Evolutionary conservation across 2,113 vertebrate genomes (phyloP).

Genomic region (Junco hyemalis): DNA sequence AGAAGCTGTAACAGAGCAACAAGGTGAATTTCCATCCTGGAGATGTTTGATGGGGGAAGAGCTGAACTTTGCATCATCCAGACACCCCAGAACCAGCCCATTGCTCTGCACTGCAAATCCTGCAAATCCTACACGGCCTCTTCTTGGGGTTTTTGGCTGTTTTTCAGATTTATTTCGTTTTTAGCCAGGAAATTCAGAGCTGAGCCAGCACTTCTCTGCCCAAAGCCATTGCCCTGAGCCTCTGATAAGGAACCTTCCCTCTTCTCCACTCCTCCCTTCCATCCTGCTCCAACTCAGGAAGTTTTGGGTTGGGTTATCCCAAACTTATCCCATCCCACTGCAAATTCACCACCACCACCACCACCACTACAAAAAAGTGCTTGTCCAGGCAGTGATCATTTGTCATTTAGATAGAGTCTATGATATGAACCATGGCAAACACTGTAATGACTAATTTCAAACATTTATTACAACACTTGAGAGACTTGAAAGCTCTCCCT

Average conservation of each 20-base stretch:
- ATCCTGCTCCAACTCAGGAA: not conserved
- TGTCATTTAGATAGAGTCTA: slow-evolving; percentile 68
- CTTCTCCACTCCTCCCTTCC: not conserved
- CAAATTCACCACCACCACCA: not conserved
- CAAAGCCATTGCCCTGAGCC: not conserved
- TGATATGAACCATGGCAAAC: slow-evolving; percentile 74
- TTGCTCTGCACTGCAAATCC: not conserved
- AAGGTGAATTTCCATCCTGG: not conserved
- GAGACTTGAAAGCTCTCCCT: slow-evolving; percentile 77
- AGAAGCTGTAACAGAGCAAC: not conserved
- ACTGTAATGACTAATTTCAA: slow-evolving; percentile 80
- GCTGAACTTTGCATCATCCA: not conserved
- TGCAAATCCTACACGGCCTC: fast-evolving
- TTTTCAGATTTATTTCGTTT: slow-evolving; percentile 9
- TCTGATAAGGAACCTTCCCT: not conserved
- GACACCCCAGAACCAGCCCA: fast-evolving
- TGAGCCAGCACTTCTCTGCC: slow-evolving; percentile 10
- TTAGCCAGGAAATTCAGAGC: not conserved
- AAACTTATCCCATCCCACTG: not conserved
- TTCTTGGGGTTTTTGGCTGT: not conserved
- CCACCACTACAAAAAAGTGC: not conserved
- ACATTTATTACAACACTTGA: slow-evolving; percentile 81
- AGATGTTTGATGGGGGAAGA: not conserved
- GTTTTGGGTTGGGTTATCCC: not conserved
- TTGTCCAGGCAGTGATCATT: slow-evolving; percentile 42